Evolutionary conservation across 2,113 vertebrate species (phyloP).

Genomic region (Felis chaus): DNA sequence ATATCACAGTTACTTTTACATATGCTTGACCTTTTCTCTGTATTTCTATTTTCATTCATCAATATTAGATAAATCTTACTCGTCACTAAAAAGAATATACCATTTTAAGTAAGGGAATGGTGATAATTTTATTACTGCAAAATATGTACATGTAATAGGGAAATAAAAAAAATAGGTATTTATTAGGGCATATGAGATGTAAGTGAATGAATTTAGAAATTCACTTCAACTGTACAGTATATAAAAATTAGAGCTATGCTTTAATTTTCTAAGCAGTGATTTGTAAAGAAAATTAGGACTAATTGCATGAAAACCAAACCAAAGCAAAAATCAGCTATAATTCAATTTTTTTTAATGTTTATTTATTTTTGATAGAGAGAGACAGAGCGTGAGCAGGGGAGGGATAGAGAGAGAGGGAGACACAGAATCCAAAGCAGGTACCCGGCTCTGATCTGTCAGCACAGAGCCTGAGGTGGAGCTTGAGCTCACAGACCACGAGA

Average conservation of each 20-base stretch:
- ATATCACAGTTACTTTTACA: background rate
- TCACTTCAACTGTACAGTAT: background rate
- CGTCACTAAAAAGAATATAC: background rate
- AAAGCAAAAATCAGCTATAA: background rate
- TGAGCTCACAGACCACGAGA: no score
- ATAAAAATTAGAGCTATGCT: background rate
- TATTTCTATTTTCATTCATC: background rate
- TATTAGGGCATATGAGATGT: background rate
- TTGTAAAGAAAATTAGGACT: background rate
- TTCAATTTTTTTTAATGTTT: background rate
- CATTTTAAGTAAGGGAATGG: background rate
- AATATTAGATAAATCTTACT: background rate
- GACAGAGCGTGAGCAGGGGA: no score
- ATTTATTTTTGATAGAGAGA: no score
- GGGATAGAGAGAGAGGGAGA: no score
- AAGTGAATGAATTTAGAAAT: background rate
- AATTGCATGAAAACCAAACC: background rate
- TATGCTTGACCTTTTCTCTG: background rate
- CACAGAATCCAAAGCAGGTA: no score
- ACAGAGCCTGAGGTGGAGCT: no score
- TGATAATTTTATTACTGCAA: background rate
- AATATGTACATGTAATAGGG: background rate
- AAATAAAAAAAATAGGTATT: background rate
- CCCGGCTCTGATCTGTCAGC: no score
- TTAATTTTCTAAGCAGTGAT: background rate